phyloP scores from a whole-genome alignment of 2,113 vertebrate genomes.

The Microcebus griseorufus region DNA sequence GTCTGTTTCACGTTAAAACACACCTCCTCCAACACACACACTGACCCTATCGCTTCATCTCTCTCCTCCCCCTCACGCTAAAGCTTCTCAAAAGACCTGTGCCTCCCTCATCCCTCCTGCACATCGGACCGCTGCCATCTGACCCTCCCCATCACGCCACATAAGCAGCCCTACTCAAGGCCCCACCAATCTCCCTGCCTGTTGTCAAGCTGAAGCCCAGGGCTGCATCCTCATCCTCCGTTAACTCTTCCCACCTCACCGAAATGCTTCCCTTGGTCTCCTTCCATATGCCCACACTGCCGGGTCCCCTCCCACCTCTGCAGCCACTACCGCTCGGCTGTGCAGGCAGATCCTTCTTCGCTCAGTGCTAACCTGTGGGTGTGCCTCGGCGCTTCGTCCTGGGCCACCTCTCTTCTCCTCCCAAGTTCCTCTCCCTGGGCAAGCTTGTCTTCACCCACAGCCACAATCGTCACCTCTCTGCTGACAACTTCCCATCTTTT shows the following conservation, averaged over 20 bases:
- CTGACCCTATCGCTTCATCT: background rate
- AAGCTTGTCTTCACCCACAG: background rate
- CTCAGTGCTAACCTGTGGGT: background rate
- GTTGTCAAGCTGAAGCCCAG: background rate
- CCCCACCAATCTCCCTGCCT: accelerated
- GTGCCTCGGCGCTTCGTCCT: background rate
- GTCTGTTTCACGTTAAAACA: background rate
- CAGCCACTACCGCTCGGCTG: background rate
- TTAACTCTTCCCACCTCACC: too few relatives aligned
- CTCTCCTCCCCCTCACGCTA: background rate
- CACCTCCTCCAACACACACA: too few relatives aligned
- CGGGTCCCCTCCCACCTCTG: background rate
- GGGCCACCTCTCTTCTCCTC: background rate
- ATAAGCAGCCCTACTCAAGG: background rate
- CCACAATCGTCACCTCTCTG: background rate
- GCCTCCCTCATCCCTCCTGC: background rate
- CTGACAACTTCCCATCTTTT: background rate
- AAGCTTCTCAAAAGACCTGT: background rate
- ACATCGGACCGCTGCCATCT: background rate
- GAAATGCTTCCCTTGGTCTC: background rate
- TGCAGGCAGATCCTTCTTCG: background rate
- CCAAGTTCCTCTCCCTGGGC: background rate
- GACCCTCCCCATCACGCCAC: background rate
- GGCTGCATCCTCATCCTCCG: background rate
- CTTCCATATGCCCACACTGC: background rate